Percentiles rank a stretch among this genome's conserved stretches.
These are phyloP conservation scores for Oryzias javanicus DNA, from an alignment of 2,113 vertebrate species.

Conservation along the genomic window DNA sequence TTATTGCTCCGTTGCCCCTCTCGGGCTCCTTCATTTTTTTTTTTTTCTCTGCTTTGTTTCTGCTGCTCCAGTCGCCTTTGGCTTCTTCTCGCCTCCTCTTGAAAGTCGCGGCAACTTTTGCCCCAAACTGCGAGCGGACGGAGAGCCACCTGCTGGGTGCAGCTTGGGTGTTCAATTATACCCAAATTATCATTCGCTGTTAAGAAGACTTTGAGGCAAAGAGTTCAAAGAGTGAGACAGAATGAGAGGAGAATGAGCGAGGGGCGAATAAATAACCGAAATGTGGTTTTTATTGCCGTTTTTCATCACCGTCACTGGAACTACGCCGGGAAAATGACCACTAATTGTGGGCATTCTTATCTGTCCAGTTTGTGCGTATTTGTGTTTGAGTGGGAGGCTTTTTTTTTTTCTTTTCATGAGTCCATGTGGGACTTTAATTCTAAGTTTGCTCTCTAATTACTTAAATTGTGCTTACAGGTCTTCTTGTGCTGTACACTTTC, in stretches of 20 bases:
- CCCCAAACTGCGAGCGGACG: slow-evolving; percentile 39
- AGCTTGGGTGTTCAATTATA: slow-evolving; percentile 47
- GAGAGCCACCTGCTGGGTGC: slow-evolving; percentile 46
- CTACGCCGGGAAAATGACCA: slow-evolving; percentile 29
- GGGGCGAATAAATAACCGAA: slow-evolving; percentile 13
- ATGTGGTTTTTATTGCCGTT: slow-evolving; percentile 24
- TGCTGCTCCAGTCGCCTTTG: slow-evolving; percentile 2
- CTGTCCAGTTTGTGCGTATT: slow-evolving; percentile 22
- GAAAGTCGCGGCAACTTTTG: slow-evolving; percentile 44
- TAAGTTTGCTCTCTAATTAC: slow-evolving; percentile 68
- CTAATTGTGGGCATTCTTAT: slow-evolving; percentile 14
- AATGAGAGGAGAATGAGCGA: slow-evolving; percentile 11
- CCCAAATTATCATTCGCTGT: slow-evolving; percentile 48
- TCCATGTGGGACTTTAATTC: slow-evolving; percentile 46
- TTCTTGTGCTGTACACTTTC: slow-evolving; percentile 58
- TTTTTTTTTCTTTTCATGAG: slow-evolving; percentile 5
- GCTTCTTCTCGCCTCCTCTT: slow-evolving; percentile 4
- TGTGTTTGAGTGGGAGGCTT: slow-evolving; percentile 21
- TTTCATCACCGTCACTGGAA: slow-evolving; percentile 38
- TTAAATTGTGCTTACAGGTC: slow-evolving; percentile 78
- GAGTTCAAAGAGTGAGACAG: slow-evolving; percentile 38
- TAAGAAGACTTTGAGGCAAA: slow-evolving; percentile 47
- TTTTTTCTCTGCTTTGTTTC: slow-evolving; percentile 13
- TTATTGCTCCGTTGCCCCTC: slow-evolving; percentile 22
- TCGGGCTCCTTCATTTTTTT: slow-evolving; percentile 14